Percentiles rank a stretch among this genome's conserved stretches.
Conservation (phyloP, 2,888 invertebrate species). For the Clusia tigrina region DNA sequence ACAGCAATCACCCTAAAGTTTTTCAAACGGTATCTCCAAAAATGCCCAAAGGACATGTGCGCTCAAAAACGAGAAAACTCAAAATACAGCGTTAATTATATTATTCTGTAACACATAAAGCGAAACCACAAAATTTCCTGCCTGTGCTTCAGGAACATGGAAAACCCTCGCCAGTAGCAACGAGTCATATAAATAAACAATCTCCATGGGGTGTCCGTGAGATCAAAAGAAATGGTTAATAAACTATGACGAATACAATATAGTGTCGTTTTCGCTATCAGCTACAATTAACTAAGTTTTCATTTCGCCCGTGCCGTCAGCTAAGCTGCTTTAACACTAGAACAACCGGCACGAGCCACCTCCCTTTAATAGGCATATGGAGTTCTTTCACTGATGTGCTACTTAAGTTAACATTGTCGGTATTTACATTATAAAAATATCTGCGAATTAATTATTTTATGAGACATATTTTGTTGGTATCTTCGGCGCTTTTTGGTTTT, state of each 20-base stretch:
- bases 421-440: no score
- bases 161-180: slow-evolving; percentile 23
- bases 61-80: no score
- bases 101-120: slow-evolving; percentile 43
- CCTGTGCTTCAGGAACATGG: slow-evolving; percentile 6
- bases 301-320: neutral
- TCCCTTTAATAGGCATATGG: neutral
- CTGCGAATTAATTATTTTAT: no score
- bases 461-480: no score
- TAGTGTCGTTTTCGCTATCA: slow-evolving; percentile 4
- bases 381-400: no score
- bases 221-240: slow-evolving; percentile 40
- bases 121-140: slow-evolving; percentile 24
- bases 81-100: slow-evolving; percentile 41
- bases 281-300: neutral
- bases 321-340: neutral
- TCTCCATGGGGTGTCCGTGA: slow-evolving; percentile 30
- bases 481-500: no score
- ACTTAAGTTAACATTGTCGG: no score
- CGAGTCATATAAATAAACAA: slow-evolving; percentile 30
- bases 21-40: neutral
- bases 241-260: slow-evolving; percentile 47
- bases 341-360: neutral
- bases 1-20: neutral
- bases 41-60: neutral